phyloP scores from a whole-genome alignment of 2,113 vertebrate species.

The Heloderma charlesbogerti region DNA sequence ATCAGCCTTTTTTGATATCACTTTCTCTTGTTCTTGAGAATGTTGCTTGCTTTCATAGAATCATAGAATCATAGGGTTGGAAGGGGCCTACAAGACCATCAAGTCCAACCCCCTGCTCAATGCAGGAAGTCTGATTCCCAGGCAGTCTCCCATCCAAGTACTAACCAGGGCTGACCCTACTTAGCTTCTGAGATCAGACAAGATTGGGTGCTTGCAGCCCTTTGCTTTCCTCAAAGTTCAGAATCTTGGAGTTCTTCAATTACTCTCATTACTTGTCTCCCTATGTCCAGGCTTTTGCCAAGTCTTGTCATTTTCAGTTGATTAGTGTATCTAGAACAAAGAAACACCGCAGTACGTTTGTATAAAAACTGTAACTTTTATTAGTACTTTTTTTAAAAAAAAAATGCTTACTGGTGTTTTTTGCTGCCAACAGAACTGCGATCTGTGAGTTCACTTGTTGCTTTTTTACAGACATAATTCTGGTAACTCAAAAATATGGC shows the following conservation, averaged over 20 bases:
- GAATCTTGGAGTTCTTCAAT: background rate
- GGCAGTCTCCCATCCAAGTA: no score
- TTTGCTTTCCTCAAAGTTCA: background rate
- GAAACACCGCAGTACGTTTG: background rate
- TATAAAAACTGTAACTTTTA: background rate
- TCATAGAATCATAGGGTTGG: no score
- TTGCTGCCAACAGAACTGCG: background rate
- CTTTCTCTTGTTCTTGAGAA: background rate
- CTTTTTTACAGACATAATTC: background rate
- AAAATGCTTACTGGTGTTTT: background rate
- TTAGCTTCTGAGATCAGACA: no score
- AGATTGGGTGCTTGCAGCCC: no score
- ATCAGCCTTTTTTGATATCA: background rate
- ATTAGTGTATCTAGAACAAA: background rate
- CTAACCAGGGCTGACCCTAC: no score
- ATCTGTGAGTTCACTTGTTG: background rate
- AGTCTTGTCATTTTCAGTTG: background rate
- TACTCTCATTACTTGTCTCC: background rate
- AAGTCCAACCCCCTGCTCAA: no score
- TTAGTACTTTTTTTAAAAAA: background rate
- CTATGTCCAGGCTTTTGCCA: background rate
- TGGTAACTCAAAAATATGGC: background rate
- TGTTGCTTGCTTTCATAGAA: background rate
- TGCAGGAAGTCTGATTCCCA: no score
- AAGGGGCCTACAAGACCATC: no score